Evolutionary conservation across 2,888 invertebrate genomes (phyloP).

Genomic region (Tenodera sinensis): DNA sequence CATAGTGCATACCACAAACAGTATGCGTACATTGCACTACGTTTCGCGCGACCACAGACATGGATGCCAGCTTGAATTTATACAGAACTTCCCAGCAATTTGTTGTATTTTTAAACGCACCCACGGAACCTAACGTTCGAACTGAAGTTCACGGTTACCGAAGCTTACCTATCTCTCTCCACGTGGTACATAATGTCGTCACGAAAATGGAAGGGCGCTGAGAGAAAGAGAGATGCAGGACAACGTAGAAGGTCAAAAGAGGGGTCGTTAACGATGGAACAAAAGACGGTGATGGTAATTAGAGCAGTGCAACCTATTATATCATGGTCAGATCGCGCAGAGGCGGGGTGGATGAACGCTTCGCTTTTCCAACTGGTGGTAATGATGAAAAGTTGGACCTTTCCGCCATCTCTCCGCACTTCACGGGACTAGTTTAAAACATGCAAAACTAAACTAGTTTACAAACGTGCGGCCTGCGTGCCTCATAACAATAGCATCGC

Average conservation of each 20-base stretch:
- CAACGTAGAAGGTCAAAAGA: slow-evolving; percentile 12
- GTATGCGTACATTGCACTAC: too few species aligned
- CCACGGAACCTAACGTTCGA: background rate
- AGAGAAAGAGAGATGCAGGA: background rate
- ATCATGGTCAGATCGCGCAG: background rate
- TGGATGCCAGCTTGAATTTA: too few species aligned
- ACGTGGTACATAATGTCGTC: background rate
- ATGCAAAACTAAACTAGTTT: background rate
- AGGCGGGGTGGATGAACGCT: background rate
- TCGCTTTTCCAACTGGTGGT: background rate
- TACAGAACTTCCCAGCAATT: too few species aligned
- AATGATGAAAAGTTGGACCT: slow-evolving; percentile 1
- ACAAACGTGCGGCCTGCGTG: background rate
- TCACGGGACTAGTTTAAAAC: background rate
- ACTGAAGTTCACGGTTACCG: background rate
- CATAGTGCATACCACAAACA: too few species aligned
- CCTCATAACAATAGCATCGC: background rate
- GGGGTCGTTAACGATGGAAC: slow-evolving; percentile 16
- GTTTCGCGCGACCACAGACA: too few species aligned
- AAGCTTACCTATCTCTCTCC: background rate
- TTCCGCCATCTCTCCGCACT: background rate
- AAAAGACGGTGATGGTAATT: slow-evolving; percentile 16
- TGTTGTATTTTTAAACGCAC: too few species aligned
- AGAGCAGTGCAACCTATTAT: slow-evolving; percentile 12
- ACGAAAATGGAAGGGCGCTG: background rate